Evolutionary conservation across 2,797 vertebrate genomes (phyloP), one percentile per base, ranked within the genome.

Genomic region (Takifugu ocellatus): DNA sequence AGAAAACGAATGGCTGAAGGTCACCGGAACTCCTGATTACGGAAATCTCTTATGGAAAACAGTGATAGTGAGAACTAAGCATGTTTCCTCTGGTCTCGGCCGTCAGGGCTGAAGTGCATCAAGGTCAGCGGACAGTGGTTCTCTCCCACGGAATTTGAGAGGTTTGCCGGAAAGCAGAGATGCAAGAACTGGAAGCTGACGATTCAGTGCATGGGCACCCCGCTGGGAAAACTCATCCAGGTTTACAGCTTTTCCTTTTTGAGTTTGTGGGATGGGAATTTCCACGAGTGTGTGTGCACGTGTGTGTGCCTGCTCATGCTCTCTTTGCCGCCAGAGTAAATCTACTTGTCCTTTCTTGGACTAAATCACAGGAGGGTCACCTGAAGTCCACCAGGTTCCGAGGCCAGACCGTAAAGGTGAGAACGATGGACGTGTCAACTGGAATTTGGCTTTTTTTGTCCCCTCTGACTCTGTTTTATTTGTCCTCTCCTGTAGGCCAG

Each of bases 101-200:
- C 73, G 70, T 51, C 53, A 92, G 91, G 88, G 5, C 55, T 82
- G 1, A 51, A 47, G 56, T 90, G 90, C 60, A 86, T 92, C 46
- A 0, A 26, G 3, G 63, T 48, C 0, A 0, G 72, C 0, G 55
- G 24, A 1, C 1, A 5, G 11, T 90, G 88, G 90, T 83, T 82
- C 25, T 74, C 71, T 27, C 89, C 89, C 0, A 0, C 0, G 45
- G 68, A 58, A 5, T 92, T 92, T 83, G 81, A 91, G 69, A 73
- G 1, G 25, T 66, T 70, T 45, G 82, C 47, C 0, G 90, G 87
- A 6, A 91, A 65, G 53, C n/a, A 9, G 14, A 67, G 1, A 2
- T 0, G 0, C 5, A 89, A 5, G 61, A 91, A 91, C 77, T 92
- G 91, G 91, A 92, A 90, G 62, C 0, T 0, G 2, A 88, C 70